Evolutionary conservation across 2,888 invertebrate species (phyloP).

Genomic region (Orthosia gracilis): DNA sequence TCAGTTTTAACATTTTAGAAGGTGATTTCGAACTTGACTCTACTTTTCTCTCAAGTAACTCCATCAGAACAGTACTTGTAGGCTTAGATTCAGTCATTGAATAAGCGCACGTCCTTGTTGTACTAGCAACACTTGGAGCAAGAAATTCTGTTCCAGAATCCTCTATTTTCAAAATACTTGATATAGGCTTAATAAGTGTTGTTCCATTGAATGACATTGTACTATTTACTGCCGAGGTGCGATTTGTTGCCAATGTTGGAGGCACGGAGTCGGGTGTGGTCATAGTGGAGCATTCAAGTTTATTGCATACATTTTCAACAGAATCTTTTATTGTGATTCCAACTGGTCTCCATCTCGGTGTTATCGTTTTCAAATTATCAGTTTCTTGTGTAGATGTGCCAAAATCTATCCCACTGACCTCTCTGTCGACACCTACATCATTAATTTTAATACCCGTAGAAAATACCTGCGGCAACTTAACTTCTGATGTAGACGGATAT

Average conservation of each 20-base stretch:
- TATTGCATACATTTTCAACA: slow-evolving; percentile 54
- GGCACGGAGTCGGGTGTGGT: slow-evolving; percentile 40
- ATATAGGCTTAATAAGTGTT: slow-evolving; percentile 67
- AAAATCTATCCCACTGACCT: slow-evolving; percentile 69
- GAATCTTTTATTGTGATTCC: slow-evolving; percentile 80
- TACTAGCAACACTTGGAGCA: slow-evolving; percentile 46
- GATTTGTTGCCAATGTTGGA: slow-evolving; percentile 13
- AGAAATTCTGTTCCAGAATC: slow-evolving; percentile 72
- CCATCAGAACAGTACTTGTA: slow-evolving; percentile 64
- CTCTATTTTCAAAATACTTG: slow-evolving; percentile 68
- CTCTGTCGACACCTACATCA: slow-evolving; percentile 67
- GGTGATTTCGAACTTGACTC: slow-evolving; percentile 52
- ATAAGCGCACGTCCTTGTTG: slow-evolving; percentile 19
- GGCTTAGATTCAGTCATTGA: slow-evolving; percentile 46
- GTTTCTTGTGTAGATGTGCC: slow-evolving; percentile 70
- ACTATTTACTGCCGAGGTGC: slow-evolving; percentile 24
- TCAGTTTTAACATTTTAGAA: slow-evolving; percentile 72
- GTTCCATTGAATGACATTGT: slow-evolving; percentile 61
- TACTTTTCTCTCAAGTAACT: slow-evolving; percentile 56
- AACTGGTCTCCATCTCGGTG: slow-evolving; percentile 67
- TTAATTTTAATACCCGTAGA: slow-evolving; percentile 76
- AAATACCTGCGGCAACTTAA: slow-evolving; percentile 72
- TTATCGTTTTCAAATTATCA: slow-evolving; percentile 62
- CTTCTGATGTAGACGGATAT: slow-evolving; percentile 77
- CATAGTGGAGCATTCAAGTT: slow-evolving; percentile 65